Evolutionary conservation across 2,113 vertebrate genomes (phyloP), one percentile per base, ranked within the genome.

Genomic region (Haemorhous mexicanus): DNA sequence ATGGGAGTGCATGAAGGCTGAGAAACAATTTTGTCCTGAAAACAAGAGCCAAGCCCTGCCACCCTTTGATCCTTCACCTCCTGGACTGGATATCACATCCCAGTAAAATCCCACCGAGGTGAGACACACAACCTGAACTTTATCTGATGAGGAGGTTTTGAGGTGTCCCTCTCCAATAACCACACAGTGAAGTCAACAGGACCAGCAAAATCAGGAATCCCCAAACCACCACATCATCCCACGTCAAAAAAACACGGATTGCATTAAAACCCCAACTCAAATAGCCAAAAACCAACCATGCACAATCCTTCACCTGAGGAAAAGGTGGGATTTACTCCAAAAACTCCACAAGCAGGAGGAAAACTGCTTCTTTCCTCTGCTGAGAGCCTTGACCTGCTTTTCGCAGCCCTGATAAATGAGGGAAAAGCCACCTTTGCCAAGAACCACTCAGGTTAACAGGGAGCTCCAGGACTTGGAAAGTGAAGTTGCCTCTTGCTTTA

Each of bases 1-100:
- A 83, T 0, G 0, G 18, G 6, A 63, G 18, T 1, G 0, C 28
- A 19, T 0, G 0, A 13, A 43, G 15, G 8, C 0, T n/a, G n/a
- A 69, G 15, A 14, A 74, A 15, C 2, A 2, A 24, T 49, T 59
- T 50, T 41, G 39, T 32, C 35, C 26, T 67, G 69, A 81, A 72
- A 47, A 1, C 15, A 37, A 62, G 2, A 55, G 43, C 28, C 67
- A 50, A 62, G 19, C 12, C 24, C n/a, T 2, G 2, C 5, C 16
- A 76, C 24, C 6, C 4, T 11, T 39, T 33, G 37, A 50, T 64
- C 27, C 59, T 73, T 72, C 44, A 21, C 33, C 35, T 66, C 30
- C 33, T 16, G 37, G 37, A 44, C 1, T 0, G 2, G 39, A 47
- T 7, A 61, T 0, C 3, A 19, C 50, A 56, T 63, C 7, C 13